Evolutionary conservation across 2,113 vertebrate species (phyloP), one percentile per base, ranked within the genome.

Genomic region (Pelvicachromis taeniatus): DNA sequence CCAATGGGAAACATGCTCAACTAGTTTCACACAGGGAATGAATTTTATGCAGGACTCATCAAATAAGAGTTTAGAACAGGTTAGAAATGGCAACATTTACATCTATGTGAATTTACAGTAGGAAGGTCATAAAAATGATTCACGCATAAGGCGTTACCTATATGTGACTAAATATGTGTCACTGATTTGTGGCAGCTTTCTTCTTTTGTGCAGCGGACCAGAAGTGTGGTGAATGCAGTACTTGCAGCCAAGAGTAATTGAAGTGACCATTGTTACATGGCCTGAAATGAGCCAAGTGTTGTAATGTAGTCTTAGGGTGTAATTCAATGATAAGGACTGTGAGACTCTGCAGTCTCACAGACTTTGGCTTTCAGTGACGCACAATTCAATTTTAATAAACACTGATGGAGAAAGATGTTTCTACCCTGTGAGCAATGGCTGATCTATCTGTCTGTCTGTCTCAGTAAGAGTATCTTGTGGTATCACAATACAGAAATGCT

Each of bases 351-450:
- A 55, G 70, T 90, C 77, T 81, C 77, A 88, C 90, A 87, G 88
- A 89, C 82, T 86, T 83, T 80, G 81, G 84, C 65, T 85, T 84
- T 86, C 58, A 86, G 70, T 77, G 87, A 85, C 80, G 70, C 83
- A 80, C 84, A 92, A 93, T 93, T 86, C 79, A 42, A 91, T 90
- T 93, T 88, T 91, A 77, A 90, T 92, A 59, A 90, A 89, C 82
- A 88, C 81, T 83, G 65, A 90, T 56, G 33, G 55, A 85, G 65
- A 54, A 78, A 91, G 78, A 80, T 89, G 84, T 85, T 91, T 81
- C 29, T 70, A 35, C 54, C 54, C 52, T 54, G 19, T 14, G 48
- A 85, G 81, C 33, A 45, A 63, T 86, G 23, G n/a, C 11, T 14
- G 33, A 40, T 65, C 2, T 2, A 40, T 40, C 61, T 1, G 38